Evolutionary conservation across 1,140 invertebrate genomes (phyloP).

Genomic region (Halyomorpha halys): DNA sequence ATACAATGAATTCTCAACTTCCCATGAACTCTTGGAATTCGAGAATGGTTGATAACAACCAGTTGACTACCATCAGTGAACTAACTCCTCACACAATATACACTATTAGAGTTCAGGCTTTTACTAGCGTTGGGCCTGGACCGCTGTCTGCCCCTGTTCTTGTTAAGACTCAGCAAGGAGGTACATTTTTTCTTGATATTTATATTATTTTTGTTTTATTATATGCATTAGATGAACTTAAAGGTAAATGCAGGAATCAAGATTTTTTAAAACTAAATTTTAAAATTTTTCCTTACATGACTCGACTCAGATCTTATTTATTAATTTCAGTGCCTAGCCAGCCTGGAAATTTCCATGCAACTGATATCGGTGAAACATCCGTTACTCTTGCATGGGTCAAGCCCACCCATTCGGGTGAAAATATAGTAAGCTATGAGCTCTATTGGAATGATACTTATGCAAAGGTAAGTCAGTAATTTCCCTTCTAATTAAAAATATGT

Average conservation of each 20-base stretch:
- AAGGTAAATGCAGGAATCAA: no score
- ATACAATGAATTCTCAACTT: constrained; percentile 77
- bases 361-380: constrained; percentile 52
- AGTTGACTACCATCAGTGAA: constrained; percentile 85
- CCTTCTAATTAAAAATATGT: no score
- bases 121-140: constrained; percentile 81
- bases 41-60: constrained; percentile 84
- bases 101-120: constrained; percentile 82
- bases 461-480: constrained; percentile 58
- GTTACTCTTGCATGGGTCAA: constrained; percentile 71
- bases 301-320: not conserved
- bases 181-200: constrained; percentile 38
- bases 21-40: constrained; percentile 82
- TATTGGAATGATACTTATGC: constrained; percentile 96
- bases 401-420: constrained; percentile 80
- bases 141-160: constrained; percentile 83
- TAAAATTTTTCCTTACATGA: no score
- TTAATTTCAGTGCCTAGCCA: constrained; percentile 73
- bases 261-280: no score
- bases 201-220: no score
- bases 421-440: constrained; percentile 87
- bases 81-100: constrained; percentile 80
- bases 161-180: constrained; percentile 93
- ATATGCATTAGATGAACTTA: no score
- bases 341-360: constrained; percentile 75